Percentiles rank a stretch among this genome's conserved stretches.
These are phyloP conservation scores for Gallinago undulata DNA, from an alignment of 2,113 vertebrate species.

Conservation along the genomic window DNA sequence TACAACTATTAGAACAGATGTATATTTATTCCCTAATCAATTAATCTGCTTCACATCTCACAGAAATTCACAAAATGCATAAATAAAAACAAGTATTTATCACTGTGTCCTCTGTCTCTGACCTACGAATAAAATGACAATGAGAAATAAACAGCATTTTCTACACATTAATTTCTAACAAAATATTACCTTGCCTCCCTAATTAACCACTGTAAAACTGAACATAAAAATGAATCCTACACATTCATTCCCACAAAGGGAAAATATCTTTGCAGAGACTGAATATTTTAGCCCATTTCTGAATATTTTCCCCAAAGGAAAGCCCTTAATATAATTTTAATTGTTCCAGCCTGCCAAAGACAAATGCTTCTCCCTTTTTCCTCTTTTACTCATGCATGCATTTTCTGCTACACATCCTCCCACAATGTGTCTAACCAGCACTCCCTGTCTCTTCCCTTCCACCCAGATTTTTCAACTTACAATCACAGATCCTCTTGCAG, in stretches of 20 bases:
- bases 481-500: constrained; percentile 98
- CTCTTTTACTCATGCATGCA: constrained; percentile 68
- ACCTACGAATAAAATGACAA: background rate
- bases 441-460: constrained; percentile 75
- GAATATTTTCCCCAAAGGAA: background rate
- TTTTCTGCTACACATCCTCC: constrained; percentile 76
- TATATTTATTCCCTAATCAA: background rate
- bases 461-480: constrained; percentile 89
- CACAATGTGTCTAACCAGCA: constrained; percentile 75
- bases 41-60: background rate
- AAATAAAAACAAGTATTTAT: constrained; percentile 57
- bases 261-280: background rate
- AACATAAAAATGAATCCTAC: background rate
- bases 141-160: constrained; percentile 19
- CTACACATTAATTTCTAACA: background rate
- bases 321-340: background rate
- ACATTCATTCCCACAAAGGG: background rate
- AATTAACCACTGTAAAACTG: background rate
- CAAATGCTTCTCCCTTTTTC: constrained; percentile 61
- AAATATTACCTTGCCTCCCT: background rate
- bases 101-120: constrained; percentile 6
- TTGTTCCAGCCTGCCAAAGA: background rate
- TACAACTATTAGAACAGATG: background rate
- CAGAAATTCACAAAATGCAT: background rate
- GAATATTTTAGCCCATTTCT: background rate